A percentile compares a stretch with the other conserved stretches of the same genome.
Evolutionary conservation across 1,140 invertebrate genomes (phyloP).

Genomic region (Nixonia krombeini): DNA sequence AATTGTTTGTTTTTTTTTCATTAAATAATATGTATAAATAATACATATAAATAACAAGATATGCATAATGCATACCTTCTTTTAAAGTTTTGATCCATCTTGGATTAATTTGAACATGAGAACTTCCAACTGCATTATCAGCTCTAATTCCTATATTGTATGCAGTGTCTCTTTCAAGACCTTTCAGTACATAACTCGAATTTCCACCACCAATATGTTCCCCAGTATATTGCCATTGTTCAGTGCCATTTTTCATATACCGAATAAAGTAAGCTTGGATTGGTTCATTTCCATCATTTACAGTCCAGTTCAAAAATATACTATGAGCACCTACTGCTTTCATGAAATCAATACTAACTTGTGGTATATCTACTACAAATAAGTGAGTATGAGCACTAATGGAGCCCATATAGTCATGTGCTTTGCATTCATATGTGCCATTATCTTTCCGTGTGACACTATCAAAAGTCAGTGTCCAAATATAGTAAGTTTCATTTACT

Average conservation of each 20-base stretch:
- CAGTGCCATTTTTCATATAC: constrained; percentile 74
- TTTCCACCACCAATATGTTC: constrained; percentile 74
- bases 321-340: constrained; percentile 81
- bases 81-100: constrained; percentile 75
- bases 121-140: constrained; percentile 72
- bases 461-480: constrained; percentile 72
- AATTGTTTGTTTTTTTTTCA: not conserved
- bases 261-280: constrained; percentile 78
- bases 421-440: constrained; percentile 76
- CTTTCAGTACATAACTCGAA: constrained; percentile 76
- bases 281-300: constrained; percentile 82
- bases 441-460: constrained; percentile 77
- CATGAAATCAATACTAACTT: constrained; percentile 80
- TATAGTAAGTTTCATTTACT: constrained; percentile 75
- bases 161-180: constrained; percentile 74
- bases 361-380: constrained; percentile 79
- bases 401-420: constrained; percentile 54
- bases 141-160: constrained; percentile 75
- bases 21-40: too few relatives aligned
- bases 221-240: constrained; percentile 71
- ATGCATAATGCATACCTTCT: constrained; percentile 71
- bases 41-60: too few relatives aligned
- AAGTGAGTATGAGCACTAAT: constrained; percentile 69
- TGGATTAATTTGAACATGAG: constrained; percentile 69
- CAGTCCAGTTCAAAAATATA: constrained; percentile 87